Evolutionary conservation across 2,888 invertebrate species (phyloP), one percentile per base, ranked within the genome.

Genomic region (Caenorhabditis uteleia): DNA sequence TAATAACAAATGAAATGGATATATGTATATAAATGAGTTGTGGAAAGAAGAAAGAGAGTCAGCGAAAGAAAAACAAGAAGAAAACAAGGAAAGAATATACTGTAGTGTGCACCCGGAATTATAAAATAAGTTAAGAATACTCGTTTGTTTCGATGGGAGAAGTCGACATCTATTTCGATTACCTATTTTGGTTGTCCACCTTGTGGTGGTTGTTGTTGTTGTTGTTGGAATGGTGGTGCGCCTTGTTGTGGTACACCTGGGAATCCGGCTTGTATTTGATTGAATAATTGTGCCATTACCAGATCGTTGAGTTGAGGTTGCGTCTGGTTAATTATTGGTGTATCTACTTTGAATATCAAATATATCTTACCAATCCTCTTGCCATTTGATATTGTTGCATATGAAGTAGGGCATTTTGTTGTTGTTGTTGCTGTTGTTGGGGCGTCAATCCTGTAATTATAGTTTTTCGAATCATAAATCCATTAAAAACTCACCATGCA

Each of bases 371-470:
- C 40, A 54, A 40, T 46, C 54, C 46, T 25, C 45, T 29, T 25
- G 29, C 7, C 21, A 55, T 40, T 18, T 46, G 55, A 20, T 43
- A 39, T 14, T 43, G 44, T 39, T 44, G 43, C 29, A 38, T 39
- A 27, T 18, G 34, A 21, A 14, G 49, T 27, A 25, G 39, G n/a
- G 39, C 26, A 25, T 3, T 12, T 34, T 31, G 45, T 18, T 42
- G 46, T 27, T 31, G 48, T 26, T 50, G 47, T 31, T 56, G 56
- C n/a, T 45, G 44, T 27, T 53, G 53, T 21, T 53, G 51, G 1
- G 31, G 43, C 26, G 47, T 14, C 42, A 44, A 1, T 43, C 33
- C 33, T 55, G 47, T 20, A 42, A 42, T 8, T 56, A 48, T 33
- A 48, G 56, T 21, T 48, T 42, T 46, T 55, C 54, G 8, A 55